Evolutionary conservation across 2,113 vertebrate species (phyloP), one percentile per base, ranked within the genome.

Genomic region (Raja brachyura): DNA sequence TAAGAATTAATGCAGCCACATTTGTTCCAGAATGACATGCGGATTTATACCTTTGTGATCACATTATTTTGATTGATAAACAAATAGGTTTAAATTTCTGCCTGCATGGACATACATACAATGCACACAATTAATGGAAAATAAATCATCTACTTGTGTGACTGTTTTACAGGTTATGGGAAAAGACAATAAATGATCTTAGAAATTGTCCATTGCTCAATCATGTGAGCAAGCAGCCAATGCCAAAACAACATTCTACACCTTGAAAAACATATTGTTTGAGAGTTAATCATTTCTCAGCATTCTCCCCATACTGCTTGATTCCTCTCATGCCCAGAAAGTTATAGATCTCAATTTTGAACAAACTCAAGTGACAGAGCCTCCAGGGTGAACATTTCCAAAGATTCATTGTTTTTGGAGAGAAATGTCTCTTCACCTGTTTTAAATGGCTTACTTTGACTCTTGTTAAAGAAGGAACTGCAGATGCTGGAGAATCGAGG

Each of bases 51-150:
- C 14, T 70, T 70, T 68, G 88, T 39, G 63, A 70, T 39, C 68
- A 68, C 59, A 90, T 33, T 48, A 5, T 39, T 20, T 90, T 70
- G 33, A 90, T 70, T 90, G 39, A 3, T 28, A 73, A 74, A 25
- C 56, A 66, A 88, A 63, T 63, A 63, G 31, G 66, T 70, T 92
- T 54, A 54, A 8, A 92, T 73, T 73, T 92, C 90, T 92, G 39
- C 18, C 48, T 92, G 73, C 68, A 73, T 74, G n/a, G 39, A 92
- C 39, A 54, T 54, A 48, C 22, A 13, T 18, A 14, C 5, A 39
- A 92, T 70, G 48, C 20, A 92, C 68, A 92, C 39, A 74, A 4
- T 48, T 92, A 28, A 92, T 73, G 22, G 90, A 74, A 48, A 73
- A 22, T 74, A 74, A 92, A 73, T 48, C 9, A 70, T 73, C 4